Evolutionary conservation across 30 jellyfish, hydroid and myxozoan species (phyloP).

Genomic region (Aurelia sp.): DNA sequence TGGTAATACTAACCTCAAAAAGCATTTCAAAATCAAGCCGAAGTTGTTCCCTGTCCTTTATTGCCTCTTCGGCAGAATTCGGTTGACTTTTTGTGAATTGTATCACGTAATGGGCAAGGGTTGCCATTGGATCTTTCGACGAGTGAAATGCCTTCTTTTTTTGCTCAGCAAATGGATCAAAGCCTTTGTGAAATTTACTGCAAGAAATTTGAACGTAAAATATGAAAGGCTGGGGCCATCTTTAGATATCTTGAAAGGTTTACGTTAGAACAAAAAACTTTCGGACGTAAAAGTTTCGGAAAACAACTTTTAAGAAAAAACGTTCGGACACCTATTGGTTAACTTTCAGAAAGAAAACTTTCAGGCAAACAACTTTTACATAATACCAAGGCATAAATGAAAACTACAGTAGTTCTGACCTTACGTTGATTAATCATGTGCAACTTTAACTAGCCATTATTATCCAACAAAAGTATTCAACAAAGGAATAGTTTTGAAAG

Average conservation of each 20-base stretch:
- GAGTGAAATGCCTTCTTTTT: constrained; percentile 80
- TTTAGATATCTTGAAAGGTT: neutral
- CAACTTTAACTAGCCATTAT: too few species aligned
- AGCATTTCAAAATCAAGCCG: constrained; percentile 81
- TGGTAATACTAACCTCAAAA: constrained; percentile 65
- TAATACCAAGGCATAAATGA: too few species aligned
- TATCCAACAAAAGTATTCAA: too few species aligned
- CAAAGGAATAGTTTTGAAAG: too few species aligned
- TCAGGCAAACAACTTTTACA: too few species aligned
- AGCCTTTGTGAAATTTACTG: constrained; percentile 69
- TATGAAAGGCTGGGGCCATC: neutral
- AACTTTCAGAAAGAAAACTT: too few species aligned
- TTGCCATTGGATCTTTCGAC: constrained; percentile 76
- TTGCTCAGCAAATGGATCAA: constrained; percentile 94
- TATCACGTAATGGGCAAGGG: constrained; percentile 80
- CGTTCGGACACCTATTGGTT: too few species aligned
- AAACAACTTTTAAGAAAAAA: too few species aligned
- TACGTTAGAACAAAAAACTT: too few species aligned
- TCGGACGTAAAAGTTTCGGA: too few species aligned
- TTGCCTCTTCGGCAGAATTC: constrained; percentile 55
- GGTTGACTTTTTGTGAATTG: constrained; percentile 56
- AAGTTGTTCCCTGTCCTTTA: constrained; percentile 54
- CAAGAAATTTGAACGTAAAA: neutral
- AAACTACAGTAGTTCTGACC: too few species aligned
- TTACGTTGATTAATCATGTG: too few species aligned